phyloP scores from a whole-genome alignment of 2,797 vertebrate genomes.

The Melanotaenia nigrans region DNA sequence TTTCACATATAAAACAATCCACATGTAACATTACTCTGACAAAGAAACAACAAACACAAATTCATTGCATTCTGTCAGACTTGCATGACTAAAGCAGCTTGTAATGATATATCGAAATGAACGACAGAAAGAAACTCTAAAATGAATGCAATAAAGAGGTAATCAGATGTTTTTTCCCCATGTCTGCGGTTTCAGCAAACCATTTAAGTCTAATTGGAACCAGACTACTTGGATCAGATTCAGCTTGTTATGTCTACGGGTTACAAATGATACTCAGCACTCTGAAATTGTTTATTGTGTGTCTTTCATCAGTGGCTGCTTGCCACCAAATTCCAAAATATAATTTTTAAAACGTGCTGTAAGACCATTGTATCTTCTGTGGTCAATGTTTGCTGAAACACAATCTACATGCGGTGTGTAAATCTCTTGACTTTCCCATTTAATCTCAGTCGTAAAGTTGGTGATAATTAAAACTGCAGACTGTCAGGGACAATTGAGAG shows the following conservation, averaged over 20 bases:
- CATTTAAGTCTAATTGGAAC: slow-evolving; percentile 52
- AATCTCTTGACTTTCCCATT: not conserved
- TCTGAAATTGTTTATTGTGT: slow-evolving; percentile 55
- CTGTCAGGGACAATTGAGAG: slow-evolving; percentile 24
- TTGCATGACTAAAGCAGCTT: not conserved
- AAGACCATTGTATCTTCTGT: slow-evolving; percentile 4
- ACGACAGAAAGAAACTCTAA: not conserved
- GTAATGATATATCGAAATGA: not conserved
- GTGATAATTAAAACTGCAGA: slow-evolving; percentile 13
- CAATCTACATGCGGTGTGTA: slow-evolving; percentile 41
- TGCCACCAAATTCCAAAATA: slow-evolving; percentile 43
- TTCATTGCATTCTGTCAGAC: not conserved
- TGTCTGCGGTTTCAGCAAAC: slow-evolving; percentile 43
- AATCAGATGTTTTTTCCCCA: slow-evolving; percentile 9
- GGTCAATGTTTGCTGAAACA: slow-evolving; percentile 16
- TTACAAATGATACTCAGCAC: slow-evolving; percentile 30
- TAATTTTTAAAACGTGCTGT: slow-evolving; percentile 30
- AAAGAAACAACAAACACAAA: not conserved
- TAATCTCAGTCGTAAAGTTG: not conserved
- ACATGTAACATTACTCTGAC: not conserved
- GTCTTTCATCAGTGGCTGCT: slow-evolving; percentile 37
- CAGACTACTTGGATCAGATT: slow-evolving; percentile 45
- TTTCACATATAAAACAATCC: not conserved
- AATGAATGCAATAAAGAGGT: slow-evolving; percentile 10
- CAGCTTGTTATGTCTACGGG: slow-evolving; percentile 27